A percentile compares a stretch with the other conserved stretches of the same genome.
These are phyloP conservation scores for Orchesella cincta DNA, from an alignment of 1,140 invertebrate species.

Conservation along the genomic window DNA sequence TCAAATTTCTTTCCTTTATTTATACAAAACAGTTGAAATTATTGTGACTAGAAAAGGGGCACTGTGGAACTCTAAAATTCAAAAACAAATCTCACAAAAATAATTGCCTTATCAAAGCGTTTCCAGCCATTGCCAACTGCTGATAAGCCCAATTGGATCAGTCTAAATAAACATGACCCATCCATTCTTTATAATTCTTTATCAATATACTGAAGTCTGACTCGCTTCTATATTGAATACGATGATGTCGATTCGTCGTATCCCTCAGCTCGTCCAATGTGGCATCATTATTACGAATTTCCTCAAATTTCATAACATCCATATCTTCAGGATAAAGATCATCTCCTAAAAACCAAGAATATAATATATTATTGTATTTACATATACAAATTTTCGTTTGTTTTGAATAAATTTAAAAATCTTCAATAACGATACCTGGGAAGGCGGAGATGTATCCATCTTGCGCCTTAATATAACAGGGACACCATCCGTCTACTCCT, in stretches of 20 bases:
- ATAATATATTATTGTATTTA: background rate
- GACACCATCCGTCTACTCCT: constrained; percentile 35
- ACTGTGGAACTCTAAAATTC: too few species aligned
- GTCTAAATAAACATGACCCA: background rate
- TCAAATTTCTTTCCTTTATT: too few species aligned
- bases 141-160: too few species aligned
- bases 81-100: too few species aligned
- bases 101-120: too few species aligned
- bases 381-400: background rate
- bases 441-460: constrained; percentile 33
- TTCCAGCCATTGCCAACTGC: too few species aligned
- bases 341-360: constrained; percentile 28
- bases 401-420: background rate
- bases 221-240: background rate
- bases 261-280: constrained; percentile 19
- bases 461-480: constrained; percentile 1
- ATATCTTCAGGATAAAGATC: constrained; percentile 30
- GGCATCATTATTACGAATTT: background rate
- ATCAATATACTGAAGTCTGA: background rate
- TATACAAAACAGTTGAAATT: too few species aligned
- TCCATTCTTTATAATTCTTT: background rate
- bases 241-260: background rate
- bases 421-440: constrained; percentile 26
- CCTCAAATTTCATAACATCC: background rate
- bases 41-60: too few species aligned